These are phyloP conservation scores for Carcinoscorpius rotundicauda DNA, from an alignment of 1,140 invertebrate species.

Conservation along the genomic window DNA sequence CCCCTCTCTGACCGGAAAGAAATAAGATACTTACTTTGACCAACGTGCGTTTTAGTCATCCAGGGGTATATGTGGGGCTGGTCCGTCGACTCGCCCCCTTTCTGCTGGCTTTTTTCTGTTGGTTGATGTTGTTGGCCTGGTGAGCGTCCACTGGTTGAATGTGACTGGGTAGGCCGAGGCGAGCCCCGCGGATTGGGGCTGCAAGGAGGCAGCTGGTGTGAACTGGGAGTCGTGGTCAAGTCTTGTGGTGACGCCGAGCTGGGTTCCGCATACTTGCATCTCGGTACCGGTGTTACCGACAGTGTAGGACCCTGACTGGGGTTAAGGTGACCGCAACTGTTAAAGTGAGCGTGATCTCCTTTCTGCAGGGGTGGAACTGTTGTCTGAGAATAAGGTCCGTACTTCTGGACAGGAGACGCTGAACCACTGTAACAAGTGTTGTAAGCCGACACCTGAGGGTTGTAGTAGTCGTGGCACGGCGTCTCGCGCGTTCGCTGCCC, in stretches of 20 bases:
- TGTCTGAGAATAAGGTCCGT: slow-evolving; percentile 15
- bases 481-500: slow-evolving; percentile 38
- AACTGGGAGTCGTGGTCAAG: slow-evolving; percentile 12
- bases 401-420: slow-evolving; percentile 21
- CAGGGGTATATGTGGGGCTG: slow-evolving; percentile 92
- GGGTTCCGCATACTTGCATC: slow-evolving; percentile 20
- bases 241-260: slow-evolving; percentile 20
- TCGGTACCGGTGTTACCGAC: slow-evolving; percentile 18
- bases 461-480: slow-evolving; percentile 38
- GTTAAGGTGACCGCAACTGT: slow-evolving; percentile 17
- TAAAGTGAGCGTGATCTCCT: slow-evolving; percentile 17
- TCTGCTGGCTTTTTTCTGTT: slow-evolving; percentile 2
- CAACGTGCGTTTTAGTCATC: slow-evolving; percentile 94
- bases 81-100: slow-evolving; percentile 33
- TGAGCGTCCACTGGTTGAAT: slow-evolving; percentile 29
- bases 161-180: slow-evolving; percentile 38
- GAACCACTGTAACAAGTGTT: slow-evolving; percentile 26
- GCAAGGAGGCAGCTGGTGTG: slow-evolving; percentile 11
- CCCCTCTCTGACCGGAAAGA: neutral
- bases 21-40: slow-evolving; percentile 68
- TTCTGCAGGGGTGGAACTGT: slow-evolving; percentile 17
- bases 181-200: slow-evolving; percentile 13
- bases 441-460: slow-evolving; percentile 26
- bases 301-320: slow-evolving; percentile 19
- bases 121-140: slow-evolving; percentile 28